A percentile compares a stretch with the other conserved stretches of the same genome.
These are phyloP conservation scores for Pantala flavescens DNA, from an alignment of 1,140 invertebrate species.

Conservation along the genomic window DNA sequence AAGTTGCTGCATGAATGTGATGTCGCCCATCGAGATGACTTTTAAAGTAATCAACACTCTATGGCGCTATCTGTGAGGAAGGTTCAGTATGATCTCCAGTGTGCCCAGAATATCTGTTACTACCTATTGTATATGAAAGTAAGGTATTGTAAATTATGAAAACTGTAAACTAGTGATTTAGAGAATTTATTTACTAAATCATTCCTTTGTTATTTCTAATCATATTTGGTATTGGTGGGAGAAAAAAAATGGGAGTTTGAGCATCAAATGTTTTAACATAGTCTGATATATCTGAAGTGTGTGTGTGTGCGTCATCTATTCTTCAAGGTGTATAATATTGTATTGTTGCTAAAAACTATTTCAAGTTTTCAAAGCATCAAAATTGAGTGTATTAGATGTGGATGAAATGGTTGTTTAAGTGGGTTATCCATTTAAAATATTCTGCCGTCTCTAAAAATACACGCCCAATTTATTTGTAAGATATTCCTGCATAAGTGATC, in stretches of 20 bases:
- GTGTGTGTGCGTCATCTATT: not conserved
- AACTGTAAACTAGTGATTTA: not conserved
- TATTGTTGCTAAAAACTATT: not conserved
- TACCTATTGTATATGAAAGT: not conserved
- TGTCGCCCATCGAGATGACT: not conserved
- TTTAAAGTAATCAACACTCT: not conserved
- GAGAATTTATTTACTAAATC: slow-evolving; percentile 4
- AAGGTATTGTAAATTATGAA: slow-evolving; percentile 6
- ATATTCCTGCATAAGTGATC: not conserved
- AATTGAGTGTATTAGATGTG: not conserved
- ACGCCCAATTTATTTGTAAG: not conserved
- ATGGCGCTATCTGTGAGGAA: not conserved
- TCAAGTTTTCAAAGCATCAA: not conserved
- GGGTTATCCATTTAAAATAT: not conserved
- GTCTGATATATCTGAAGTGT: not conserved
- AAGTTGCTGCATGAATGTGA: not conserved
- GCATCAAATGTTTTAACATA: not conserved
- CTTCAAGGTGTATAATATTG: not conserved
- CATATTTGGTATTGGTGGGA: not conserved
- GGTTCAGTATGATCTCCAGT: not conserved
- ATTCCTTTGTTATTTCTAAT: not conserved
- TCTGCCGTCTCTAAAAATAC: not conserved
- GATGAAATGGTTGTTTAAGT: not conserved
- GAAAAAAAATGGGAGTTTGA: not conserved
- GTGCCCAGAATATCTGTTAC: not conserved